These are phyloP conservation scores for Drymodes brunneopygia DNA, from an alignment of 2,113 vertebrate species.

Conservation along the genomic window DNA sequence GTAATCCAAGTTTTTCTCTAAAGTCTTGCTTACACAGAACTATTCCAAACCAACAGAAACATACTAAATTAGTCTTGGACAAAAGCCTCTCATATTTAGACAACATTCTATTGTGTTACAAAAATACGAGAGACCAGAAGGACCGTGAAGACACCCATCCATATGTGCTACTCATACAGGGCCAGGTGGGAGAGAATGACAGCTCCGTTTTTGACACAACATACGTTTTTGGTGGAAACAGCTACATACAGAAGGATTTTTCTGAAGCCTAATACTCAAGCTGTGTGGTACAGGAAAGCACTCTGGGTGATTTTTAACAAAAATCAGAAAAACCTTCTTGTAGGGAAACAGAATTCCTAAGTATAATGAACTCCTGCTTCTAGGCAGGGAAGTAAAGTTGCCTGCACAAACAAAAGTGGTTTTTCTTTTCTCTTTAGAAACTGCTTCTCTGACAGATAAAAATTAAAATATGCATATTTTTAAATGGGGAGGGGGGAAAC, in stretches of 20 bases:
- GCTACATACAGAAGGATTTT: background rate
- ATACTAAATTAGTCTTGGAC: background rate
- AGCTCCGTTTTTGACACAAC: fast-evolving
- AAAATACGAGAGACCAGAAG: background rate
- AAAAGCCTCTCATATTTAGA: background rate
- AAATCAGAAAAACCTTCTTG: background rate
- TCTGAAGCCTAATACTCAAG: background rate
- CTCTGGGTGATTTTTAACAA: background rate
- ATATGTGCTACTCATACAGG: fast-evolving
- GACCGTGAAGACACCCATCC: background rate
- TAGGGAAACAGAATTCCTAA: background rate
- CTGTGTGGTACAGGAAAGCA: background rate
- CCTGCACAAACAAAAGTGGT: background rate
- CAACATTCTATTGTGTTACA: background rate
- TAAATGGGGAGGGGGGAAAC: background rate
- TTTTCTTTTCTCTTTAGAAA: background rate
- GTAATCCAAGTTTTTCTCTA: background rate
- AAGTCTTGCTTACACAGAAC: background rate
- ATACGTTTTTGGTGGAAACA: background rate
- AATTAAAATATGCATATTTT: background rate
- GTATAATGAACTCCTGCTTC: background rate
- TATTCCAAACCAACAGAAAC: background rate
- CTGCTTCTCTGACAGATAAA: background rate
- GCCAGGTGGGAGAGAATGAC: background rate
- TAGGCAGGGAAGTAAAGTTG: background rate